Conservation (phyloP, 2,113 vertebrate species). For the Odocoileus hemionus region DNA sequence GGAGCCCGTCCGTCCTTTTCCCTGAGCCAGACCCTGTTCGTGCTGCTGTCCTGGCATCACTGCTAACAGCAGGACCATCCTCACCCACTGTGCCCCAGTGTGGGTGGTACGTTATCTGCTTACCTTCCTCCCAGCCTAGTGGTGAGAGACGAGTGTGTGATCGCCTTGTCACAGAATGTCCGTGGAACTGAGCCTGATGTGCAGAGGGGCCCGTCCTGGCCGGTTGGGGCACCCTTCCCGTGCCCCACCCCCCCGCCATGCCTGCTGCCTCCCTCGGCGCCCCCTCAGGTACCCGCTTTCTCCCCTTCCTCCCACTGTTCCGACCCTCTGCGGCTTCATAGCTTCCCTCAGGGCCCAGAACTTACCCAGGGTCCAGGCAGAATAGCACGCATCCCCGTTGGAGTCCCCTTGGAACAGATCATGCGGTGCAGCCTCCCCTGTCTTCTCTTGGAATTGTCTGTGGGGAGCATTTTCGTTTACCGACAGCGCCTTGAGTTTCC, state of each 20-base stretch:
- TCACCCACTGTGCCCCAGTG: background rate
- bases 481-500: background rate
- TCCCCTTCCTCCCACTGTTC: background rate
- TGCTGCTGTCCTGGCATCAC: background rate
- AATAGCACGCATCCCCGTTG: rapidly evolving
- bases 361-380: background rate
- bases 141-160: background rate
- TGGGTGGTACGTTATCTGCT: background rate
- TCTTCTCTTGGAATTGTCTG: background rate
- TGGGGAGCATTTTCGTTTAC: background rate
- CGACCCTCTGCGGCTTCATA: background rate
- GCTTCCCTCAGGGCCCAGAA: background rate
- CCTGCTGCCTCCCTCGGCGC: rapidly evolving
- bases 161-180: background rate
- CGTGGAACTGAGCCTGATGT: background rate
- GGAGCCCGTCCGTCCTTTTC: background rate
- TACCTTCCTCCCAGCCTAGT: background rate
- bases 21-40: background rate
- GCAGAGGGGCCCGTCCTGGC: background rate
- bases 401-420: background rate
- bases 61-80: background rate
- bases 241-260: no score
- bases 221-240: background rate
- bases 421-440: background rate
- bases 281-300: background rate